These are phyloP conservation scores for Hemibagrus guttatus DNA, from an alignment of 2,797 vertebrate species.

Conservation along the genomic window DNA sequence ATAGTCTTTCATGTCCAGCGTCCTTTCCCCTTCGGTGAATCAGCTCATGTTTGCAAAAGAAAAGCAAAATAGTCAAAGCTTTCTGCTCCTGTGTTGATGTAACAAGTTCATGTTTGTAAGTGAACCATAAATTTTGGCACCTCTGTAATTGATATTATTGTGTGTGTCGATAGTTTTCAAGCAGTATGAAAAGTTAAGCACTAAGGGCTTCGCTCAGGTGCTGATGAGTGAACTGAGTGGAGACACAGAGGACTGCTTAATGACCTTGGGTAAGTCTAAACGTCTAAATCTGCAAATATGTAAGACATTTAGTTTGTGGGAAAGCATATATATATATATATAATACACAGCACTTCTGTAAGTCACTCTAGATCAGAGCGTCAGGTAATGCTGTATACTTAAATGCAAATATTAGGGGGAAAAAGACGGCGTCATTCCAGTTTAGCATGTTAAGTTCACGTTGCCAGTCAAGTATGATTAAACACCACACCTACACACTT, in stretches of 20 bases:
- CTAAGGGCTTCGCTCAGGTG: conserved; percentile 67
- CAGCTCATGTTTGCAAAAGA: not conserved
- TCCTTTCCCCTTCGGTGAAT: not conserved
- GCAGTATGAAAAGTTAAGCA: conserved; percentile 64
- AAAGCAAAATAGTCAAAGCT: too few species aligned
- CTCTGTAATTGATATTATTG: not conserved
- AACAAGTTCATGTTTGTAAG: not conserved
- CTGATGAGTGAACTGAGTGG: conserved; percentile 71
- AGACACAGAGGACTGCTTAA: conserved; percentile 76
- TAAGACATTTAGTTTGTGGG: too few species aligned
- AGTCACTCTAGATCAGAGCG: not conserved
- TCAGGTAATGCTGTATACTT: not conserved
- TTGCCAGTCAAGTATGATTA: not conserved
- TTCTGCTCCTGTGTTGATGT: not conserved
- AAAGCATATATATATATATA: too few species aligned
- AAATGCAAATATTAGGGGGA: not conserved
- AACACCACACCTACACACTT: not conserved
- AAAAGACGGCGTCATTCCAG: conserved; percentile 14
- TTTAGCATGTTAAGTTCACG: not conserved
- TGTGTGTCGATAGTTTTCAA: conserved; percentile 41
- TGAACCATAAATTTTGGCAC: not conserved
- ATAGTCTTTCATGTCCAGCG: not conserved
- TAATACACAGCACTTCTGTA: too few species aligned
- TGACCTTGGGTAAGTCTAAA: conserved; percentile 70
- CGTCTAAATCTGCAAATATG: not conserved